Conservation (phyloP, 1,140 invertebrate genomes). For the Habropoda laboriosa region DNA sequence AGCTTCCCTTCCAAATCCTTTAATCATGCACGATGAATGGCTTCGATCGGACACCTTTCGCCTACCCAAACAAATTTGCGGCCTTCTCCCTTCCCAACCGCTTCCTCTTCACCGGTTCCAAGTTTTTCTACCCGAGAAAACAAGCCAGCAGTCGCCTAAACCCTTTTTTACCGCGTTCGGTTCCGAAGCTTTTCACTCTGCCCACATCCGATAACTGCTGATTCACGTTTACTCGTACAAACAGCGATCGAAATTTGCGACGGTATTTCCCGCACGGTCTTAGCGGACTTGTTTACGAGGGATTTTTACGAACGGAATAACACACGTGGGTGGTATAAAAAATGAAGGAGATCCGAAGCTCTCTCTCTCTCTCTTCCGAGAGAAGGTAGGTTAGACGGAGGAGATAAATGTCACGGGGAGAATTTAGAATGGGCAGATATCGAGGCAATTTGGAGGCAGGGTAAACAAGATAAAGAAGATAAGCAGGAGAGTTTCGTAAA, state of each 20-base stretch:
- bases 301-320: background rate
- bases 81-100: background rate
- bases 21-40: conserved; percentile 39
- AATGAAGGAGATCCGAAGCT: background rate
- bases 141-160: no score
- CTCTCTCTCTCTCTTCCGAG: no score
- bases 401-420: background rate
- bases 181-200: no score
- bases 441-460: conserved; percentile 10
- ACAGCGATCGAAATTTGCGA: no score
- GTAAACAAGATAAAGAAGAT: conserved; percentile 30
- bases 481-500: conserved; percentile 22
- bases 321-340: background rate
- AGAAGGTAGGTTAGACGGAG: background rate
- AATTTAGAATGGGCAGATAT: conserved; percentile 24
- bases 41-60: background rate
- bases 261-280: no score
- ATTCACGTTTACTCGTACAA: no score
- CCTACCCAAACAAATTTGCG: conserved; percentile 22
- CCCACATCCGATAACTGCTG: no score
- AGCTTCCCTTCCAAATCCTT: conserved; percentile 4
- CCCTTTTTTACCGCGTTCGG: no score
- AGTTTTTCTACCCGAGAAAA: no score
- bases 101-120: no score
- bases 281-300: background rate